A percentile compares a stretch with the other conserved stretches of the same genome.
phyloP scores from a whole-genome alignment of 2,888 invertebrate genomes.

The Podabrus alpinus region DNA sequence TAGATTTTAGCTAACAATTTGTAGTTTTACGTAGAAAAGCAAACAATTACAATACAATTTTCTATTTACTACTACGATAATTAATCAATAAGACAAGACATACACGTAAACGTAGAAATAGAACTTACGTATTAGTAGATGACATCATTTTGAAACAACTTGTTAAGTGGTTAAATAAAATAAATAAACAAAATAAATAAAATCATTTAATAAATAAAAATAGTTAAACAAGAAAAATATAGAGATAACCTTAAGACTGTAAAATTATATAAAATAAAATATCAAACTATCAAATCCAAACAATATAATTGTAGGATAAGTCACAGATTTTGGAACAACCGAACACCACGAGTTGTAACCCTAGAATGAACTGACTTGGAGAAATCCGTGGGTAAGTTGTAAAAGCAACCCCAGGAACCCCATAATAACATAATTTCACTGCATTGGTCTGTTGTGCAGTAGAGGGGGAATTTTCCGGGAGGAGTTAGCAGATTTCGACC shows the following conservation, averaged over 20 bases:
- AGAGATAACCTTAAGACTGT: background rate
- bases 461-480: constrained; percentile 39
- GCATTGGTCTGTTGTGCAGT: constrained; percentile 16
- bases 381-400: constrained; percentile 37
- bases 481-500: constrained; percentile 30
- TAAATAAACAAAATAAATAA: background rate
- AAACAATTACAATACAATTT: background rate
- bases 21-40: background rate
- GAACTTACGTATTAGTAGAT: constrained; percentile 16
- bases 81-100: background rate
- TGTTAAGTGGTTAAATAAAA: constrained; percentile 1
- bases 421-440: constrained; percentile 19
- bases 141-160: constrained; percentile 10
- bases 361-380: constrained; percentile 40
- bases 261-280: background rate
- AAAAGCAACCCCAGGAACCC: constrained; percentile 34
- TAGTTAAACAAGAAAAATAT: background rate
- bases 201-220: background rate
- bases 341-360: constrained; percentile 37
- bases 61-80: background rate
- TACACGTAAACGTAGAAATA: background rate
- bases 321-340: constrained; percentile 30
- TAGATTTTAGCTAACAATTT: background rate
- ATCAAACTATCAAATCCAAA: background rate
- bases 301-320: constrained; percentile 6